Conservation (phyloP, 2,888 invertebrate species). For the Portevinia maculata region DNA sequence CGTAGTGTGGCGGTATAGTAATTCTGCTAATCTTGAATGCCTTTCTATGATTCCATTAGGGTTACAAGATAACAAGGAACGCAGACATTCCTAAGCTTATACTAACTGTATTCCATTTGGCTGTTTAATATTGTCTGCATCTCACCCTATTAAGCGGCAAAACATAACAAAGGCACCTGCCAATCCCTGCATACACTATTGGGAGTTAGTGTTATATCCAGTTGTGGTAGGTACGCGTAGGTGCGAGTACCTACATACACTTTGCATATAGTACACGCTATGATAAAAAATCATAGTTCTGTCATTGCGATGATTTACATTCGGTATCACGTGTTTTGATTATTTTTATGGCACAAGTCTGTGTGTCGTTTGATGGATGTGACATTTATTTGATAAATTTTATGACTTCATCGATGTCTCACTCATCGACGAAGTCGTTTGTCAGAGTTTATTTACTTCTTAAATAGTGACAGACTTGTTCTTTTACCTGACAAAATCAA, state of each 20-base stretch:
- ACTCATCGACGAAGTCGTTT: no score
- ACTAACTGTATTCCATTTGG: conserved; percentile 28
- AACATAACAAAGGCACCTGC: conserved; percentile 49
- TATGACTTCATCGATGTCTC: conserved; percentile 39
- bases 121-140: conserved; percentile 26
- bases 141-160: conserved; percentile 14
- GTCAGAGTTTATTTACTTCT: neutral
- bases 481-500: neutral
- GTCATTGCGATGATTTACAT: conserved; percentile 57
- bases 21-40: conserved; percentile 15
- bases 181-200: conserved; percentile 17
- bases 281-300: conserved; percentile 33
- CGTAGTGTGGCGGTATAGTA: conserved; percentile 6
- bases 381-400: conserved; percentile 58
- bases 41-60: conserved; percentile 6
- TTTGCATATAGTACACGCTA: conserved; percentile 20
- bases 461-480: neutral
- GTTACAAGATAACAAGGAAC: neutral
- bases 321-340: conserved; percentile 52
- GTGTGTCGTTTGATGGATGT: conserved; percentile 52
- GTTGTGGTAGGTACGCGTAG: conserved; percentile 23
- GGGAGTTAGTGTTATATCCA: neutral
- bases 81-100: conserved; percentile 8
- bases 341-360: conserved; percentile 49
- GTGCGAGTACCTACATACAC: no score